Evolutionary conservation across 2,888 invertebrate species (phyloP), one percentile per base, ranked within the genome.

Genomic region (Pecten maximus): DNA sequence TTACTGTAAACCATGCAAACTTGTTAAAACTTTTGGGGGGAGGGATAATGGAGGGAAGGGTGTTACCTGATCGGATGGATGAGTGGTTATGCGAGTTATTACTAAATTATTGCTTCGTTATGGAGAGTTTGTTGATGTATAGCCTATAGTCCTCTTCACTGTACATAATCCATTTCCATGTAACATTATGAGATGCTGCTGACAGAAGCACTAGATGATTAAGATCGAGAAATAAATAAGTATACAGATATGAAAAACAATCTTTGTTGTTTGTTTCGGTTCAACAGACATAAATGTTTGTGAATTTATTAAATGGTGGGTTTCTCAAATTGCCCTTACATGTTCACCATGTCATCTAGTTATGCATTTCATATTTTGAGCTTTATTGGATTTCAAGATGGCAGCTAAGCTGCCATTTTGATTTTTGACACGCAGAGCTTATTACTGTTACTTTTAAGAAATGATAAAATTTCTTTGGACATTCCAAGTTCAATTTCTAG

Each of bases 101-200:
- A 74, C 74, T 74, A 74, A 74, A 74, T 74, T 74, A 74, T 74
- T 74, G 74, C 74, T 74, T 74, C 35, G 74, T 74, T 74, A 74
- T 74, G 74, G 74, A 74, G 74, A 74, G 74, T 60, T 60, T 60
- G 60, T 74, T 74, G 60, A 74, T 74, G 74, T 74, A 35, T 74
- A 74, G 74, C 74, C 74, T 74, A 23, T 74, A 74, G 74, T 35
- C 44, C 44, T 44, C 74, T 74, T 74, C 74, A 74, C 74, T 74
- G 74, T 74, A 74, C 74, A 74, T 74, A 74, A 23, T 74, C 74
- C 74, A 74, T 74, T 74, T 74, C 74, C 74, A 74, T 74, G 74
- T 74, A 74, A 74, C 74, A 74, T 74, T 3, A 74, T 74, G 74
- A 35, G 74, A 74, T 74, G 74, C 74, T 74, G 74, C 74, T 74